A percentile compares a stretch with the other conserved stretches of the same genome.
phyloP scores from a whole-genome alignment of 2,888 invertebrate genomes.

The Zygogramma bicolorata region DNA sequence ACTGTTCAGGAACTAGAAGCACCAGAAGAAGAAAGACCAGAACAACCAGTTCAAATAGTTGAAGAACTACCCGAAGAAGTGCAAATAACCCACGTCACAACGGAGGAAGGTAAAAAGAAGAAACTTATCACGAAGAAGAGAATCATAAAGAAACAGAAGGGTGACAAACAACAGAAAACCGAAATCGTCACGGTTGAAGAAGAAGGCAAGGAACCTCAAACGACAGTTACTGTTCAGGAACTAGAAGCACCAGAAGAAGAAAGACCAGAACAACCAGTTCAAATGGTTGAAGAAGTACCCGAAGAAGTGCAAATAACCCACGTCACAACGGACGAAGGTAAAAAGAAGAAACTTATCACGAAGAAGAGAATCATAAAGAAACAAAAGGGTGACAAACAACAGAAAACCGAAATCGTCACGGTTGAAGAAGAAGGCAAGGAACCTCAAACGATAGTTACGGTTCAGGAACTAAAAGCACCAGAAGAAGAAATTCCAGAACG shows the following conservation, averaged over 20 bases:
- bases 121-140: constrained; percentile 37
- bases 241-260: constrained; percentile 40
- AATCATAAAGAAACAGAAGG: constrained; percentile 54
- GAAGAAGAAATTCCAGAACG: constrained; percentile 39
- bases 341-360: constrained; percentile 44
- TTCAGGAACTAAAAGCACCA: constrained; percentile 52
- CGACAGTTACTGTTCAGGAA: constrained; percentile 45
- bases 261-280: constrained; percentile 37
- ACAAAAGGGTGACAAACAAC: constrained; percentile 60
- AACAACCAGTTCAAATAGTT: constrained; percentile 32
- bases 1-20: constrained; percentile 58
- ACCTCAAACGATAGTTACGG: constrained; percentile 62
- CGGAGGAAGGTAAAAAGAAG: constrained; percentile 59
- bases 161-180: constrained; percentile 48
- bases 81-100: constrained; percentile 57
- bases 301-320: constrained; percentile 57
- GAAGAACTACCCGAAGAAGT: constrained; percentile 48
- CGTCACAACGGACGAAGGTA: constrained; percentile 50
- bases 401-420: constrained; percentile 56
- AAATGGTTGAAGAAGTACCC: constrained; percentile 53
- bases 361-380: constrained; percentile 64
- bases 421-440: constrained; percentile 63
- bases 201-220: constrained; percentile 49
- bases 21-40: constrained; percentile 38
- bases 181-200: constrained; percentile 61